phyloP scores from a whole-genome alignment of 2,888 invertebrate species.

The Lissocephala sabroskyi region DNA sequence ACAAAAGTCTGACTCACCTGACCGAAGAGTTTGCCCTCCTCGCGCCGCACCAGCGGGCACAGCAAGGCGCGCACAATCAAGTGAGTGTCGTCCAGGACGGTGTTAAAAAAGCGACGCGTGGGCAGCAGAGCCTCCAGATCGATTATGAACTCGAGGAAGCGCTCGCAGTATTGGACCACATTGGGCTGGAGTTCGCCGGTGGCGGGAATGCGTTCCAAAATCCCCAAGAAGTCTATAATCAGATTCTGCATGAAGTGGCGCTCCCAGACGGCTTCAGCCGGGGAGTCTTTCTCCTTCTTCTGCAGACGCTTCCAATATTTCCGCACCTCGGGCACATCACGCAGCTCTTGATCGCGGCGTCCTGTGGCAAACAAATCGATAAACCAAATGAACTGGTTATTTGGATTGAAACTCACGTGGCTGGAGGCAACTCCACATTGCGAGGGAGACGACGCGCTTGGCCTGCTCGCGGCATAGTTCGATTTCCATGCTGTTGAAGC shows the following conservation, averaged over 20 bases:
- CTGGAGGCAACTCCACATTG: slow-evolving; percentile 94
- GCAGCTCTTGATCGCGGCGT: slow-evolving; percentile 89
- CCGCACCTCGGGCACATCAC: slow-evolving; percentile 88
- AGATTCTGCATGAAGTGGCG: slow-evolving; percentile 83
- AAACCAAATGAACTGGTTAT: background rate
- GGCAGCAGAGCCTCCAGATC: slow-evolving; percentile 96
- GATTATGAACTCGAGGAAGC: slow-evolving; percentile 95
- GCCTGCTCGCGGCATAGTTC: slow-evolving; percentile 93
- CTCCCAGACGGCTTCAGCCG: slow-evolving; percentile 84
- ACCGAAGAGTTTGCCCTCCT: slow-evolving; percentile 91
- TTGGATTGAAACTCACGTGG: slow-evolving; percentile 75
- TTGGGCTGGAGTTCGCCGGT: slow-evolving; percentile 76
- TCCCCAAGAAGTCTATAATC: slow-evolving; percentile 89
- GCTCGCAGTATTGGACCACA: slow-evolving; percentile 87
- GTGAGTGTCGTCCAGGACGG: slow-evolving; percentile 95
- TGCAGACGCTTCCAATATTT: slow-evolving; percentile 93
- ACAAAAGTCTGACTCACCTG: slow-evolving; percentile 80
- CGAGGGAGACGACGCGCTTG: slow-evolving; percentile 90
- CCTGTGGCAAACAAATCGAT: slow-evolving; percentile 71
- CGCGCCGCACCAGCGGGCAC: slow-evolving; percentile 80
- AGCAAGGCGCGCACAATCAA: slow-evolving; percentile 91
- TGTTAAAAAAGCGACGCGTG: slow-evolving; percentile 97
- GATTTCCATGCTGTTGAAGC: slow-evolving; percentile 98
- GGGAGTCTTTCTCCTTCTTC: slow-evolving; percentile 81
- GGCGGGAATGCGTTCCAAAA: slow-evolving; percentile 83